Conservation (phyloP, 2,113 vertebrate genomes). For the Crocuta crocuta region DNA sequence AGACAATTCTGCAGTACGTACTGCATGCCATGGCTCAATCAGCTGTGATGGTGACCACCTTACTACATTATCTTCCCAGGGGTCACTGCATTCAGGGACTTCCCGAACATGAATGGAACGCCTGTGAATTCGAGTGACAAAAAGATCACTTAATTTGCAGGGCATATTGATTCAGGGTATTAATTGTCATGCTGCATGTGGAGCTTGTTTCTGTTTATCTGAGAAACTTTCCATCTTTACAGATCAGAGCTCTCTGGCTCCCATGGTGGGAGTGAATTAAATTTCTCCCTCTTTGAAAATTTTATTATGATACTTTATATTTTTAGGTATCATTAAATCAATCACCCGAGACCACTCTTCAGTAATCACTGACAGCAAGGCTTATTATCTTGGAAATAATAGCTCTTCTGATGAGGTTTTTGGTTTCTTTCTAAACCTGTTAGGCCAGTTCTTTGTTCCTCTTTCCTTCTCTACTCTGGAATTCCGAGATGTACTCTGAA, state of each 20-base stretch:
- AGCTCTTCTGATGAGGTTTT: not conserved
- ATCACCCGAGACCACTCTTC: not conserved
- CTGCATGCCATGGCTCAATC: rapidly evolving
- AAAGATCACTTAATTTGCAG: not conserved
- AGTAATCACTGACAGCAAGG: not conserved
- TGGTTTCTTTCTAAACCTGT: constrained; percentile 18
- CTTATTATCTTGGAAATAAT: constrained; percentile 30
- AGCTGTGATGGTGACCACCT: not conserved
- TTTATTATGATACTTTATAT: constrained; percentile 30
- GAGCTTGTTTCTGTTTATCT: not conserved
- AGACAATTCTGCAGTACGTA: not conserved
- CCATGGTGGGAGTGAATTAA: not conserved
- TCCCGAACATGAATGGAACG: not conserved
- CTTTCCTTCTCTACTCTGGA: not conserved
- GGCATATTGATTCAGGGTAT: not conserved
- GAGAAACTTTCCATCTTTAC: not conserved
- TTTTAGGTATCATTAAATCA: constrained; percentile 34
- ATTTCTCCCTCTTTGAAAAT: not conserved
- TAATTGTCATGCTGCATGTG: not conserved
- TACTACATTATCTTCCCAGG: not conserved
- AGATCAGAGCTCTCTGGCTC: not conserved
- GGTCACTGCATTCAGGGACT: not conserved
- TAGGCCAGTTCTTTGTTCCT: not conserved
- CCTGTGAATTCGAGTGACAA: not conserved
- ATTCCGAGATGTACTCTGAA: not conserved